phyloP scores from a whole-genome alignment of 2,797 vertebrate genomes.

The Chloroceryle inda region DNA sequence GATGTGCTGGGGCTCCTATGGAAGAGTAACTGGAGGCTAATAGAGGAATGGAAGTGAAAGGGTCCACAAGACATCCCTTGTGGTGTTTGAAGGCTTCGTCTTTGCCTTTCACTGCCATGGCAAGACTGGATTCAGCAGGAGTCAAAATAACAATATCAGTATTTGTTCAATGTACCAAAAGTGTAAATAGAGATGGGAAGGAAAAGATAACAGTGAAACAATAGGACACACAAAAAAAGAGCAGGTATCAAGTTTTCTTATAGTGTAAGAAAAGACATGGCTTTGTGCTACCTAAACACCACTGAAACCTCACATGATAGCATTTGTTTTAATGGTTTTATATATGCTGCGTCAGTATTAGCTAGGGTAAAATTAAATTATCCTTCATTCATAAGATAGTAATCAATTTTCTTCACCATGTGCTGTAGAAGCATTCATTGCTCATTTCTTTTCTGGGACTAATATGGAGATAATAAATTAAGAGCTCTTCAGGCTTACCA shows the following conservation, averaged over 20 bases:
- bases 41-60: neutral
- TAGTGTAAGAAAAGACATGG: neutral
- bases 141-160: neutral
- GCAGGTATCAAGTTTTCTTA: neutral
- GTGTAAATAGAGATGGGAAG: neutral
- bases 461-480: neutral
- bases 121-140: neutral
- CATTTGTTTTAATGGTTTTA: neutral
- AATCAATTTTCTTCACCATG: neutral
- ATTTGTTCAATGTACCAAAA: neutral
- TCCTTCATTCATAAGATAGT: neutral
- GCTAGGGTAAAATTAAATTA: neutral
- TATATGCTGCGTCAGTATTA: neutral
- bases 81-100: neutral
- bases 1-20: neutral
- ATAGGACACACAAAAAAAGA: neutral
- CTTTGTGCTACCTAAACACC: neutral
- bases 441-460: neutral
- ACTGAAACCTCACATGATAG: neutral
- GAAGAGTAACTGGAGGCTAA: neutral
- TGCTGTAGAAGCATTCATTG: neutral
- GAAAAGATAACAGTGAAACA: neutral
- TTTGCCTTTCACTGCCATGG: neutral
- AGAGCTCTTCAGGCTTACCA: neutral
- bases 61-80: neutral